Evolutionary conservation across 2,797 vertebrate species (phyloP), one percentile per base, ranked within the genome.

Genomic region (Botia almorhae): DNA sequence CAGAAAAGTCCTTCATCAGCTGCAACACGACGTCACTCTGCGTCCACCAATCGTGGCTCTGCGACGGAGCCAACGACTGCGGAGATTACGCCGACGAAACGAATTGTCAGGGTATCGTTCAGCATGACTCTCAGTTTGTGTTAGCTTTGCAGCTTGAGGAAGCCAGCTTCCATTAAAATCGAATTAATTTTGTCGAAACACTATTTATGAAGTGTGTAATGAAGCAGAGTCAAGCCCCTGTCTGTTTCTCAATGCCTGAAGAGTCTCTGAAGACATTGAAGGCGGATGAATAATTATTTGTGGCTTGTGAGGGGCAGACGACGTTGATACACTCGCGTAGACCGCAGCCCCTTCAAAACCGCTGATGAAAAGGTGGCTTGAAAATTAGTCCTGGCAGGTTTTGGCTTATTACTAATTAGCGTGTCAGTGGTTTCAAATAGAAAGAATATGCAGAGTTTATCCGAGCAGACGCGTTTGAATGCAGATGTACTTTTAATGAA

Each of bases 1-100:
- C 96, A 88, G 95, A 96, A 82, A 94, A 93, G 55, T 95, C 95
- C 81, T 99, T 98, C 89, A 91, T 99, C 90, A 95, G 94, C 84
- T 99, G 98, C 89, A 99, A 99, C 92, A 96, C 96, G 3, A 99
- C 98, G 58, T 97, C 97, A 0, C 94, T 99, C 75, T 99, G 98
- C 89, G 91, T 99, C 90, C 95, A 98, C 89, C 96, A 95, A 4
- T 94, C 95, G 39, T 99, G 98, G 98, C 92, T 97, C 87, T 99
- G 98, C 8, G 97, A 99, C 79, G 98, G 97, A 1, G 94, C 98
- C 81, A 98, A 99, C 39, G 97, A 99, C 92, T 99, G 97, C 4
- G 97, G 97, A 64, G 97, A 99, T 93, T 98, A 97, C 43, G 95
- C 96, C 7, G 98, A 99, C 84, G 98, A 99, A 92, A 90, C 94